These are phyloP conservation scores for Bruchidius siliquastri DNA, from an alignment of 2,888 invertebrate species.

Conservation along the genomic window DNA sequence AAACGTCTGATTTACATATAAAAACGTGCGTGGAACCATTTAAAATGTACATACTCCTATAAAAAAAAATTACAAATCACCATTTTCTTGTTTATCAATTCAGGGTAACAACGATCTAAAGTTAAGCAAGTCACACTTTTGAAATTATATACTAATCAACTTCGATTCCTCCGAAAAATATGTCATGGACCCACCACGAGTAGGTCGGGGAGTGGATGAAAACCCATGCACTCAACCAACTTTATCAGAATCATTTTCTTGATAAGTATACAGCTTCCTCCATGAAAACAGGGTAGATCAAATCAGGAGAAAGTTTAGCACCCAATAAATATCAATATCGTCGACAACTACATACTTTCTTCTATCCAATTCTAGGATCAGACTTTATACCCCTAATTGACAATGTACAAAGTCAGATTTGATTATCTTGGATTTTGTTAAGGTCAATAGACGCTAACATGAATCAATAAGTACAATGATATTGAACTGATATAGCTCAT, in stretches of 20 bases:
- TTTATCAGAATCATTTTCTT: not conserved
- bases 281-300: not conserved
- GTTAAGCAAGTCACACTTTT: not conserved
- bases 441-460: not conserved
- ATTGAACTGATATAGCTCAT: not conserved
- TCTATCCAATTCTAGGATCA: not conserved
- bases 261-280: not conserved
- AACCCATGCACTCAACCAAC: too few species aligned
- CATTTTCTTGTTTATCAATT: not conserved
- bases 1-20: not conserved
- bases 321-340: not conserved
- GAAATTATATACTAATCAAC: not conserved
- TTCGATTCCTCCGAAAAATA: not conserved
- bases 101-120: not conserved
- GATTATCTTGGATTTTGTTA: not conserved
- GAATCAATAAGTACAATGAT: not conserved
- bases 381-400: not conserved
- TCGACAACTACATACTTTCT: not conserved
- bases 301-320: not conserved
- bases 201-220: too few species aligned
- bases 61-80: not conserved
- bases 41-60: not conserved
- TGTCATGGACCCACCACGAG: too few species aligned
- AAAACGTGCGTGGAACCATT: not conserved
- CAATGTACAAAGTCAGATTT: not conserved